Conservation (phyloP, 2,888 invertebrate species). For the Philonicus albiceps region DNA sequence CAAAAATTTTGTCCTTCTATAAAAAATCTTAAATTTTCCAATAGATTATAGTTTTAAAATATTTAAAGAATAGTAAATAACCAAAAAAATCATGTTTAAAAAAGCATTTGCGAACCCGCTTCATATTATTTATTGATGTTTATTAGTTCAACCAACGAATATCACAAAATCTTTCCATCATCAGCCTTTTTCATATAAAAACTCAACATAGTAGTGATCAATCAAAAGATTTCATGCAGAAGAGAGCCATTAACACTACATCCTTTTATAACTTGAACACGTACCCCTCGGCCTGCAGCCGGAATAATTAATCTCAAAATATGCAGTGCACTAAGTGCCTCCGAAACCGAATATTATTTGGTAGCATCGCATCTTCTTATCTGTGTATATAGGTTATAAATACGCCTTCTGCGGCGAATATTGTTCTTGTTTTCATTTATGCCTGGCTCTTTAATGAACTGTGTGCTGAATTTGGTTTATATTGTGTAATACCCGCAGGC, state of each 20-base stretch:
- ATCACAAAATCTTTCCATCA: not conserved
- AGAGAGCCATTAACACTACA: not conserved
- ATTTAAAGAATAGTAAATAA: not conserved
- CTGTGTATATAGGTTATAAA: not conserved
- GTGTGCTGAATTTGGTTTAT: not conserved
- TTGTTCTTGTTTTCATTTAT: not conserved
- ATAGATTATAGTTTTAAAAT: not conserved
- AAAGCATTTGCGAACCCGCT: not conserved
- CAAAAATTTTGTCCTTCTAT: too few species aligned
- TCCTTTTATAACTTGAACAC: not conserved
- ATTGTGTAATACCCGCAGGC: not conserved
- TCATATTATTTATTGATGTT: not conserved
- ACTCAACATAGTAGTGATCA: not conserved
- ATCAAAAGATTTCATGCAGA: not conserved
- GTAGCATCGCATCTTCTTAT: slow-evolving; percentile 29
- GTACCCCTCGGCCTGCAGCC: not conserved
- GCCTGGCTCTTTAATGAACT: not conserved
- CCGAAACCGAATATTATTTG: slow-evolving; percentile 46
- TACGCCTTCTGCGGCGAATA: not conserved
- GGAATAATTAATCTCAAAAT: not conserved
- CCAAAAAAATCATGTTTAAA: not conserved
- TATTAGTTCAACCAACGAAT: not conserved
- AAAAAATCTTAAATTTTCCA: too few species aligned
- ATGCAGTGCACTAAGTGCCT: slow-evolving; percentile 26
- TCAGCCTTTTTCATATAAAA: not conserved